phyloP scores from a whole-genome alignment of 2,113 vertebrate species.

The Ctenodactylus gundi region DNA sequence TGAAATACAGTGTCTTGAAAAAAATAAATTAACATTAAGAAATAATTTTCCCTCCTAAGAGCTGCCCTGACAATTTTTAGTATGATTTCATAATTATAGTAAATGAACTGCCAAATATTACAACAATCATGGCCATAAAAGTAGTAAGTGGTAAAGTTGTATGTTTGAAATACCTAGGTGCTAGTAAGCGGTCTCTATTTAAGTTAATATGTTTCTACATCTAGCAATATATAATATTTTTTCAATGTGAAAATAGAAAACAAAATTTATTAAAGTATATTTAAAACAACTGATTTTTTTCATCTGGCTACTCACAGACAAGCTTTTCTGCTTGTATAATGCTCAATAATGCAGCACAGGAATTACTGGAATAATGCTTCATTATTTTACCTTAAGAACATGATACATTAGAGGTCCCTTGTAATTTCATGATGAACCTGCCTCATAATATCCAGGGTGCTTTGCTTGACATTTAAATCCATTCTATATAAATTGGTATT shows the following conservation, averaged over 20 bases:
- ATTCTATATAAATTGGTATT: not conserved
- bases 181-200: constrained; percentile 23
- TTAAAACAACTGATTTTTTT: not conserved
- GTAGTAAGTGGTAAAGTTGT: not conserved
- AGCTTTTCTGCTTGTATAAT: constrained; percentile 5
- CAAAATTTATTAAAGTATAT: not conserved
- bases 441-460: not conserved
- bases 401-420: not conserved
- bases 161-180: not conserved
- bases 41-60: not conserved
- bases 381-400: not conserved
- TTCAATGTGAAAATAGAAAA: constrained; percentile 2
- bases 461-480: not conserved
- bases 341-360: not conserved
- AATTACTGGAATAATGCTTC: constrained; percentile 16
- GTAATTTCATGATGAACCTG: not conserved
- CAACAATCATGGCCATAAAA: not conserved
- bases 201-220: not conserved
- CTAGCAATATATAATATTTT: not conserved
- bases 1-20: constrained; percentile 32
- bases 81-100: not conserved
- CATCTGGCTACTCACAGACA: not conserved
- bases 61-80: not conserved
- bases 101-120: not conserved
- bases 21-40: constrained; percentile 14